A percentile compares a stretch with the other conserved stretches of the same genome.
Conservation (phyloP, 2,113 vertebrate genomes). For the Ictalurus furcatus region DNA sequence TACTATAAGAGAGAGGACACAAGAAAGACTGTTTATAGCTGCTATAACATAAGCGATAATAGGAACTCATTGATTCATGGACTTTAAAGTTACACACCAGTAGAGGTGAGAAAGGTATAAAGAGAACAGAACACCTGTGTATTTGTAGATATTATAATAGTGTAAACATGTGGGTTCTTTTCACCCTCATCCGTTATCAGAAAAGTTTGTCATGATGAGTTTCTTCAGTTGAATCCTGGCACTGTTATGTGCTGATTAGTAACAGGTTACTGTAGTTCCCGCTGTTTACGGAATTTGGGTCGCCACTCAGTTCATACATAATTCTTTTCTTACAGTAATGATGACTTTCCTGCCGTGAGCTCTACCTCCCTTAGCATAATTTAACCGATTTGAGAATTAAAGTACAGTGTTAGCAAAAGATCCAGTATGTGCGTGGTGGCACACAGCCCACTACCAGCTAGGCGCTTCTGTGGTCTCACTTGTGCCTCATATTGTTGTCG, state of each 20-base stretch:
- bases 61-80: background rate
- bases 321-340: constrained; percentile 9
- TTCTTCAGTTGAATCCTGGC: background rate
- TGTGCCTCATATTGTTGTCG: background rate
- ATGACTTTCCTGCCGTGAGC: background rate
- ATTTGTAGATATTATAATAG: background rate
- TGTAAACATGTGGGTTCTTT: background rate
- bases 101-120: background rate
- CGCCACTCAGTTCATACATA: constrained; percentile 9
- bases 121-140: background rate
- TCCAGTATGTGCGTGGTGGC: background rate
- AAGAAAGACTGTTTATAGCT: background rate
- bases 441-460: background rate
- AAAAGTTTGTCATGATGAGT: background rate
- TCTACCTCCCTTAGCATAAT: constrained; percentile 9
- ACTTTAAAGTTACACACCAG: background rate
- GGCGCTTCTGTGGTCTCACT: constrained; percentile 14
- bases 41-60: background rate
- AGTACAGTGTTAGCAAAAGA: background rate
- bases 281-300: constrained; percentile 31
- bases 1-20: background rate
- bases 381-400: background rate
- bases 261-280: background rate
- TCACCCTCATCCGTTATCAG: background rate
- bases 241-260: background rate